Base-by-base conservation (phyloP, 2,113 vertebrate species). In the Meleagris gallopavo region DNA sequence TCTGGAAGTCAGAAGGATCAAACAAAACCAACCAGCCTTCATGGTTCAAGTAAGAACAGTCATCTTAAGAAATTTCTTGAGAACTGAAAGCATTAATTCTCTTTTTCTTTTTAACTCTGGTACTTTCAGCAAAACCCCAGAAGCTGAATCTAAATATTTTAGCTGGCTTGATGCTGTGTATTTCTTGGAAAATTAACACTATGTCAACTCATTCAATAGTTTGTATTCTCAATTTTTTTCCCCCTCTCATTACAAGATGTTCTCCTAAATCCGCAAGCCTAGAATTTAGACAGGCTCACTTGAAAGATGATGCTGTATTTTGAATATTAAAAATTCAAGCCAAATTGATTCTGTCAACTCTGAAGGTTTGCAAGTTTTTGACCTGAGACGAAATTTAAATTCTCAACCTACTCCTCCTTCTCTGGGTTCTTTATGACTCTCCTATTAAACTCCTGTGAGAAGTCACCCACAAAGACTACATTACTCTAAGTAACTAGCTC, bases 61-160 rank as follows among this genome's bases (percentile, higher is more conserved):
- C 81, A 66, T 76, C 29, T 61, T 78, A 90, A 91, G 25, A 74
- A 83, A 62, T 52, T 5, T 74, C 36, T 43, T 71, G 48, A 85
- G 36, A 94, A 81, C n/a, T 80, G 20, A 93, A 94, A 70, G 30
- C 30, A 84, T 73, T 82, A 73, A 71, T 89, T 79, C 58, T 90
- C 78, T 17, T 54, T 93, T 91, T 78, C 52, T 75, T 71, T 45
- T 71, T 73, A 85, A 70, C 38, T 77, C 11, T 34, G 62, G 25
- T 24, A 77, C n/a, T 60, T 80, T 74, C 69, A 95, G 52, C 54
- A 86, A 60, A 87, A 86, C 40, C 66, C 38, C 54, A 93, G 77
- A 77, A 96, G 71, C 30, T 84, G 79, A 94, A 70, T 25, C 38
- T 86, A 92, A 94, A 96, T 91, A 92, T 96, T 95, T 95, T 55